Conservation (phyloP, 2,888 invertebrate genomes). For the Andrena trimmerana region DNA sequence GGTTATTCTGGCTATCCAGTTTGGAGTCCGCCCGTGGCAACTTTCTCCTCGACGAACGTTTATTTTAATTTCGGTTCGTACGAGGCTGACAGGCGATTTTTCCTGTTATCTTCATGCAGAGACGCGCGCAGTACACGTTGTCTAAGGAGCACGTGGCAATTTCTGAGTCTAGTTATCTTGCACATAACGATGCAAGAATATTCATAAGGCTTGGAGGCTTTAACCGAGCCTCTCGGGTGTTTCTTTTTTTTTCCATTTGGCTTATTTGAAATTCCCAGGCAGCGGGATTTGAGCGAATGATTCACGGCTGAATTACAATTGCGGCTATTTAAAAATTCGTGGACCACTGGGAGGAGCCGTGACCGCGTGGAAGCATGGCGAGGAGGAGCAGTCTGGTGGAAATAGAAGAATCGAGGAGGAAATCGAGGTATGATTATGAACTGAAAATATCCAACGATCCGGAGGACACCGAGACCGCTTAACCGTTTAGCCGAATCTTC, state of each 20-base stretch:
- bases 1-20: no score
- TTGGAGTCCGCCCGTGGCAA: not conserved
- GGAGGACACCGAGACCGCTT: no score
- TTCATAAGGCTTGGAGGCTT: not conserved
- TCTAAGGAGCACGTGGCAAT: not conserved
- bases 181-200: not conserved
- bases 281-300: not conserved
- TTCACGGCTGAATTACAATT: not conserved
- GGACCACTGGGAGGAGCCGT: not conserved
- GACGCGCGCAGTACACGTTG: not conserved
- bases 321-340: not conserved
- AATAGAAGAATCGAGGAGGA: slow-evolving; percentile 32
- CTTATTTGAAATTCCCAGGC: not conserved
- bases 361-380: slow-evolving; percentile 30
- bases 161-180: not conserved
- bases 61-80: not conserved
- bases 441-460: not conserved
- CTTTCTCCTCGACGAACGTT: not conserved
- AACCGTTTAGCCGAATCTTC: no score
- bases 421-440: slow-evolving; percentile 46
- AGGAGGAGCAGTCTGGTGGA: slow-evolving; percentile 33
- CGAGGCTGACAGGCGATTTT: not conserved
- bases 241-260: not conserved
- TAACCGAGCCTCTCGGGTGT: not conserved
- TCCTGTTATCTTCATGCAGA: not conserved